phyloP scores from a whole-genome alignment of 1,140 invertebrate genomes.

The Dufourea novaeangliae region DNA sequence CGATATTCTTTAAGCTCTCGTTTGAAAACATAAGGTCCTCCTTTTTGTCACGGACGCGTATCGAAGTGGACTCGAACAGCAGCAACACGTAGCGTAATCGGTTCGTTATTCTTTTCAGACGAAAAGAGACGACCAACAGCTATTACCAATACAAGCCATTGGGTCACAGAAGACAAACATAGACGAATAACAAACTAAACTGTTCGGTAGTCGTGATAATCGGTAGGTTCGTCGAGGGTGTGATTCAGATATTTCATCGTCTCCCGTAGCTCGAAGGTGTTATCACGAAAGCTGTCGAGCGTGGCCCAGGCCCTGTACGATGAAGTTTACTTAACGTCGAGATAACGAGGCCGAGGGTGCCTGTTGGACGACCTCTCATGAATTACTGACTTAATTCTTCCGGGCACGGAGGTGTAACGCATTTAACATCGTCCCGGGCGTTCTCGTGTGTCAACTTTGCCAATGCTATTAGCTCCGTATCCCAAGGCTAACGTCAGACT shows the following conservation, averaged over 20 bases:
- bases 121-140: too few species aligned
- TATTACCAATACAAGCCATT: too few species aligned
- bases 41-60: not conserved
- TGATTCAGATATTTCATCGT: conserved; percentile 18
- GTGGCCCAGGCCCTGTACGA: not conserved
- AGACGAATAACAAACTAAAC: not conserved
- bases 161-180: too few species aligned
- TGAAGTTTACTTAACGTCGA: conserved; percentile 45
- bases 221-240: not conserved
- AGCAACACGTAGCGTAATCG: not conserved
- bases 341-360: conserved; percentile 46
- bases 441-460: conserved; percentile 38
- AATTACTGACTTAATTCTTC: conserved; percentile 62
- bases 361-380: conserved; percentile 53
- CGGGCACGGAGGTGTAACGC: conserved; percentile 45
- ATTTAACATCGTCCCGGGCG: conserved; percentile 43
- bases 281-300: conserved; percentile 24
- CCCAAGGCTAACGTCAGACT: conserved; percentile 40
- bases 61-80: not conserved
- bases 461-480: conserved; percentile 54
- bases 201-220: not conserved
- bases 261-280: conserved; percentile 14
- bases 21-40: conserved; percentile 13
- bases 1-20: conserved; percentile 19
- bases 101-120: not conserved